Evolutionary conservation across 2,113 vertebrate species (phyloP).

Genomic region (Passer domesticus): DNA sequence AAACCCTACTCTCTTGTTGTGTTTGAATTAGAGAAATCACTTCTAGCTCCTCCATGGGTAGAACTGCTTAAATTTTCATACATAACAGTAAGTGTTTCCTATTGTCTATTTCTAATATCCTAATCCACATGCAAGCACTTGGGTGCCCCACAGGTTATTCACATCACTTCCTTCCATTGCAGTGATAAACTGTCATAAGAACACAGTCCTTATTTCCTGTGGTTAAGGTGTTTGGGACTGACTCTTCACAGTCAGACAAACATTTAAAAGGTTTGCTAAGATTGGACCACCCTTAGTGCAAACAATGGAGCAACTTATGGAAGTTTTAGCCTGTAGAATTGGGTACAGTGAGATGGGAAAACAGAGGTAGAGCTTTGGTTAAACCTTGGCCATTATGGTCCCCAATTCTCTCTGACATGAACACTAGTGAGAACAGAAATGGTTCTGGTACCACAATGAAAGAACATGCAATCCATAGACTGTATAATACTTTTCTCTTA

Average conservation of each 20-base stretch:
- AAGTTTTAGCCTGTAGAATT: neutral
- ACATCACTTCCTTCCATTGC: neutral
- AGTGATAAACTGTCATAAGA: neutral
- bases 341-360: neutral
- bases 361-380: neutral
- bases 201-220: neutral
- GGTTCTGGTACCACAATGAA: neutral
- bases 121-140: neutral
- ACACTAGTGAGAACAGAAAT: neutral
- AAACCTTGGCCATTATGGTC: neutral
- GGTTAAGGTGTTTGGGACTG: neutral
- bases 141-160: accelerated
- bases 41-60: neutral
- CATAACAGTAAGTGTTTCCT: neutral
- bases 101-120: neutral
- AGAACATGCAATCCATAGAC: neutral
- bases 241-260: neutral
- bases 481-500: neutral
- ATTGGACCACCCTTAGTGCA: neutral
- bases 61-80: neutral
- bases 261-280: neutral
- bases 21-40: neutral
- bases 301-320: neutral
- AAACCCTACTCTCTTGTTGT: accelerated
- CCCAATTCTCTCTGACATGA: neutral